Conservation (phyloP, 2,797 vertebrate species). For the Sebastolobus altivelis region DNA sequence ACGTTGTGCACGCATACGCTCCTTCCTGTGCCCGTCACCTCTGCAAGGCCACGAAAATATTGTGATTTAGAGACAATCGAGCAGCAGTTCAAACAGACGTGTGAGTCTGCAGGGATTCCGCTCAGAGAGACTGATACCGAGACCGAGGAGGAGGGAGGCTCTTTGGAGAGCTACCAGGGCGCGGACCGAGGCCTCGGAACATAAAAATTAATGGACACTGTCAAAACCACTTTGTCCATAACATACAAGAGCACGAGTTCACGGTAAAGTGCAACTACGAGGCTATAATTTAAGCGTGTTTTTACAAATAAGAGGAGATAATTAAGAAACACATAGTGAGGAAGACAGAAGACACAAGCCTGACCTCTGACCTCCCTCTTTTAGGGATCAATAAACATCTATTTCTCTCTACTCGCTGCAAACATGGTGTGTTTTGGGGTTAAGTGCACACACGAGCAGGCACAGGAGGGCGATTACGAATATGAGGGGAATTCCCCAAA, state of each 20-base stretch:
- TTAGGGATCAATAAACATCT: slow-evolving; percentile 30
- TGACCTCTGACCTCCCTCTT: slow-evolving; percentile 25
- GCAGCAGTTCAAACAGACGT: slow-evolving; percentile 63
- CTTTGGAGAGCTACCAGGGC: slow-evolving; percentile 58
- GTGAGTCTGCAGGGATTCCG: slow-evolving; percentile 50
- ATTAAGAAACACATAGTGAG: slow-evolving; percentile 15
- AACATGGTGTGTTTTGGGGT: slow-evolving; percentile 18
- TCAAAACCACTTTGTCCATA: slow-evolving; percentile 53
- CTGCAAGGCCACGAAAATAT: slow-evolving; percentile 78
- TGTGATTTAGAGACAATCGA: slow-evolving; percentile 81
- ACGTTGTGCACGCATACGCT: slow-evolving; percentile 12
- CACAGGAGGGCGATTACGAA: slow-evolving; percentile 46
- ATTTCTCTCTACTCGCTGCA: not conserved
- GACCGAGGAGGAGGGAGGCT: slow-evolving; percentile 43
- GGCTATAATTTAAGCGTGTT: slow-evolving; percentile 6
- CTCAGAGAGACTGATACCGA: slow-evolving; percentile 70
- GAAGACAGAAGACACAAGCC: not conserved
- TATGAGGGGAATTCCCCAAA: slow-evolving; percentile 64
- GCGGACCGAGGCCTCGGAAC: slow-evolving; percentile 40
- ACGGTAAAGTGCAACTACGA: slow-evolving; percentile 4
- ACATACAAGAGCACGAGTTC: slow-evolving; percentile 20
- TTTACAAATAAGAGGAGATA: slow-evolving; percentile 5
- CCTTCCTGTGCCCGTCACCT: slow-evolving; percentile 52
- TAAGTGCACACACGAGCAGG: slow-evolving; percentile 29
- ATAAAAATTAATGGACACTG: slow-evolving; percentile 54